Conservation (phyloP, 2,797 vertebrate species). For the Hyperoplus lanceolatus region DNA sequence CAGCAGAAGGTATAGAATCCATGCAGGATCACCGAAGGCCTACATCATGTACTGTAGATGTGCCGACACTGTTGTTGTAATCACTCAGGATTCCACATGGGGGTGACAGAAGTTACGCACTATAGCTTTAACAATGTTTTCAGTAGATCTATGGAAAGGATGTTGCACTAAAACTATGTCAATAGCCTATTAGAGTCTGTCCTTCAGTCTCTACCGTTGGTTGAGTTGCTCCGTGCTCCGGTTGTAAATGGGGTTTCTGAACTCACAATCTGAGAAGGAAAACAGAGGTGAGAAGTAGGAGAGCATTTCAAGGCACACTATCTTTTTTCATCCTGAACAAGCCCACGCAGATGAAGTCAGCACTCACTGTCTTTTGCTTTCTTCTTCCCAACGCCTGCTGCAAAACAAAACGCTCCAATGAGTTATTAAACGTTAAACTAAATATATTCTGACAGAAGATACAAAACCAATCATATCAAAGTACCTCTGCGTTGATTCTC, state of each 20-base stretch:
- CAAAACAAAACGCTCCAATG: conserved; percentile 17
- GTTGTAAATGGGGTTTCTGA: conserved; percentile 82
- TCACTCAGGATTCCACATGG: too few relatives aligned
- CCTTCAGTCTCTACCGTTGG: conserved; percentile 36
- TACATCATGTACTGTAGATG: too few relatives aligned
- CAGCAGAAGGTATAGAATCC: too few relatives aligned
- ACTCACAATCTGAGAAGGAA: conserved; percentile 62
- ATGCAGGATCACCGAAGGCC: too few relatives aligned
- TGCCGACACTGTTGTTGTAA: too few relatives aligned
- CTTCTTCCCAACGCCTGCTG: conserved; percentile 41
- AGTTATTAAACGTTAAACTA: not conserved
- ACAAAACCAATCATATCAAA: not conserved
- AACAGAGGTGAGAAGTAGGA: conserved; percentile 7
- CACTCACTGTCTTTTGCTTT: conserved; percentile 62
- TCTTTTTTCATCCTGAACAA: conserved; percentile 5
- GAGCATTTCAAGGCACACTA: conserved; percentile 6
- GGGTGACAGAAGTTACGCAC: too few relatives aligned
- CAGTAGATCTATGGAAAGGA: not conserved
- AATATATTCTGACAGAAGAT: not conserved
- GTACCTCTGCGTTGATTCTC: conserved; percentile 50
- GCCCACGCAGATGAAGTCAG: conserved; percentile 32
- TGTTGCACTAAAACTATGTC: not conserved
- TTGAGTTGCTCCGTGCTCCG: conserved; percentile 51
- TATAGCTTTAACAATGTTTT: too few relatives aligned
- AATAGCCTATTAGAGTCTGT: not conserved